phyloP scores from a whole-genome alignment of 2,797 vertebrate genomes.

The Enteromius fasciolatus region DNA sequence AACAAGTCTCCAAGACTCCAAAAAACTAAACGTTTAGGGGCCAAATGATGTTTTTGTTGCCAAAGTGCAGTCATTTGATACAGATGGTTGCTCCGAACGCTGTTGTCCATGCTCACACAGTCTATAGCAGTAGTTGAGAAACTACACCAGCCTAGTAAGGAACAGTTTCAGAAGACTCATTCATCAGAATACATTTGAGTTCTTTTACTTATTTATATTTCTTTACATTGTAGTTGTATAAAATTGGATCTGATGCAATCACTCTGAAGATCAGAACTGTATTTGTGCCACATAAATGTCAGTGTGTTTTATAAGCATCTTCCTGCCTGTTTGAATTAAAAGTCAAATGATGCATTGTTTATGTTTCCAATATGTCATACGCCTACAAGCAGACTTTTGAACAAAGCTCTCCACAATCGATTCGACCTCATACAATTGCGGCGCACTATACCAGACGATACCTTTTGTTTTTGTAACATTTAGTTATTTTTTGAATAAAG shows the following conservation, averaged over 20 bases:
- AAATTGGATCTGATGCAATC: not conserved
- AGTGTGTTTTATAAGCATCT: not conserved
- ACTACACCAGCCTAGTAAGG: not conserved
- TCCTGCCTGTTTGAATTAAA: not conserved
- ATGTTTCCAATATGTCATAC: not conserved
- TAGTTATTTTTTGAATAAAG: not conserved
- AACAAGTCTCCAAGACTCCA: not conserved
- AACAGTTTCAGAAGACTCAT: not conserved
- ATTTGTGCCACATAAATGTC: not conserved
- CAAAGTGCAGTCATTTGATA: slow-evolving; percentile 12
- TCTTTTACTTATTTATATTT: no score
- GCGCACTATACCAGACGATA: not conserved
- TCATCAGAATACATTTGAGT: not conserved
- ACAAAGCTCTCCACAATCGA: not conserved
- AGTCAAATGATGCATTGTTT: slow-evolving; percentile 10
- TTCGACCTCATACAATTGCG: not conserved
- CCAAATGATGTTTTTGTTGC: not conserved
- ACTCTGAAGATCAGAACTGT: not conserved
- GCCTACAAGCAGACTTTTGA: not conserved
- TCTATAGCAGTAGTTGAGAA: not conserved
- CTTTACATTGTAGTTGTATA: not conserved
- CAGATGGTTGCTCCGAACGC: not conserved
- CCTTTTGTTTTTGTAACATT: not conserved
- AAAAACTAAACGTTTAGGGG: not conserved
- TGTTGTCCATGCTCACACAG: not conserved